Conservation (phyloP, 2,888 invertebrate species). For the Parasteatoda lunata region DNA sequence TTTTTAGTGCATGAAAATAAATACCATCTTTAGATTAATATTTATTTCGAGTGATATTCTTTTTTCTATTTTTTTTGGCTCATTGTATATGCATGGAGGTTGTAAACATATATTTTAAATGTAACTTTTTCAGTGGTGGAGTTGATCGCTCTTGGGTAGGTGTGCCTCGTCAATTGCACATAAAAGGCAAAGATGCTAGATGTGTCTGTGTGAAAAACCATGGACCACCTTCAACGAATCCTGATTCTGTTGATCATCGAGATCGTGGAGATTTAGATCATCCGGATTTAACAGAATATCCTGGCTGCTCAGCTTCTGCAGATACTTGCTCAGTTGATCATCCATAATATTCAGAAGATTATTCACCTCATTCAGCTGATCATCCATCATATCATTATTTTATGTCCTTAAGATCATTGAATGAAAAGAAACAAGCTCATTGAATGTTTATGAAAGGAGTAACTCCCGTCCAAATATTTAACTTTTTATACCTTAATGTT, state of each 20-base stretch:
- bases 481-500: too few relatives aligned
- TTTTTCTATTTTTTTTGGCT: too few relatives aligned
- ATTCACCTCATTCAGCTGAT: background rate
- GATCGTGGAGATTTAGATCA: slow-evolving; percentile 75
- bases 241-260: slow-evolving; percentile 39
- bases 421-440: too few relatives aligned
- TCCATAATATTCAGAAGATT: slow-evolving; percentile 16
- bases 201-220: slow-evolving; percentile 86
- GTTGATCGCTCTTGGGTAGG: slow-evolving; percentile 90
- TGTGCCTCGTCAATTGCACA: slow-evolving; percentile 87
- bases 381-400: too few relatives aligned
- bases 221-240: slow-evolving; percentile 70
- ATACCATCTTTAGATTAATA: too few relatives aligned
- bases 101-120: too few relatives aligned
- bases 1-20: too few relatives aligned
- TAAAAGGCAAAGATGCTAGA: slow-evolving; percentile 79
- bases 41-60: too few relatives aligned
- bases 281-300: slow-evolving; percentile 75
- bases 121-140: slow-evolving; percentile 83
- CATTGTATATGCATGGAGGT: too few relatives aligned
- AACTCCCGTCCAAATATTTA: too few relatives aligned
- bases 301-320: slow-evolving; percentile 73
- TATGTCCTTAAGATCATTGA: too few relatives aligned
- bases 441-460: too few relatives aligned
- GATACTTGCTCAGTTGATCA: slow-evolving; percentile 70